phyloP scores from a whole-genome alignment of 1,140 invertebrate genomes.

The Berghia stephanieae region DNA sequence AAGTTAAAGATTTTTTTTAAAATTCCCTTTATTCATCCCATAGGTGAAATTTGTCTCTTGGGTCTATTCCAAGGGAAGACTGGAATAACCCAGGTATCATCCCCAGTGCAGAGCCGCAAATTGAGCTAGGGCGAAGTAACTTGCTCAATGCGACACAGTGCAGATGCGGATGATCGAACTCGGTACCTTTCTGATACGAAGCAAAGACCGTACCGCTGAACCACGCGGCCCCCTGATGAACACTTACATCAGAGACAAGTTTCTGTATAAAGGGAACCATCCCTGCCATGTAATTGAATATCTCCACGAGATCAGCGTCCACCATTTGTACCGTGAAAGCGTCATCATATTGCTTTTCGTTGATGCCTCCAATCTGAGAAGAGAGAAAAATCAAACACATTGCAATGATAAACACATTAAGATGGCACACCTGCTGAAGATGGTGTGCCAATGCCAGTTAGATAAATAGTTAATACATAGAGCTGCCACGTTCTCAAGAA shows the following conservation, averaged over 20 bases:
- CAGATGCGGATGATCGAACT: too few relatives aligned
- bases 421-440: background rate
- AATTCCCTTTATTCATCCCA: too few relatives aligned
- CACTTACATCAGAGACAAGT: conserved; percentile 59
- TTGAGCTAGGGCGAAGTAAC: too few relatives aligned
- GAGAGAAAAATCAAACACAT: conserved; percentile 1
- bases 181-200: too few relatives aligned
- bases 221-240: background rate
- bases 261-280: conserved; percentile 66
- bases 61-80: too few relatives aligned
- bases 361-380: conserved; percentile 54
- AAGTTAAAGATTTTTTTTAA: too few relatives aligned
- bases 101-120: too few relatives aligned
- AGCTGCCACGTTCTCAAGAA: too few relatives aligned
- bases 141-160: too few relatives aligned
- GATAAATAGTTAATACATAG: conserved; percentile 28
- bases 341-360: conserved; percentile 65
- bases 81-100: too few relatives aligned
- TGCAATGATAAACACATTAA: background rate
- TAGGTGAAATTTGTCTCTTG: too few relatives aligned
- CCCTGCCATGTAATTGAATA: conserved; percentile 63
- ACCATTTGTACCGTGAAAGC: conserved; percentile 64
- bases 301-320: conserved; percentile 48
- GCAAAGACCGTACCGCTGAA: too few relatives aligned
- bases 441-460: background rate